Evolutionary conservation across 2,113 vertebrate genomes (phyloP), one percentile per base, ranked within the genome.

Genomic region (Triplophysa siluroides): DNA sequence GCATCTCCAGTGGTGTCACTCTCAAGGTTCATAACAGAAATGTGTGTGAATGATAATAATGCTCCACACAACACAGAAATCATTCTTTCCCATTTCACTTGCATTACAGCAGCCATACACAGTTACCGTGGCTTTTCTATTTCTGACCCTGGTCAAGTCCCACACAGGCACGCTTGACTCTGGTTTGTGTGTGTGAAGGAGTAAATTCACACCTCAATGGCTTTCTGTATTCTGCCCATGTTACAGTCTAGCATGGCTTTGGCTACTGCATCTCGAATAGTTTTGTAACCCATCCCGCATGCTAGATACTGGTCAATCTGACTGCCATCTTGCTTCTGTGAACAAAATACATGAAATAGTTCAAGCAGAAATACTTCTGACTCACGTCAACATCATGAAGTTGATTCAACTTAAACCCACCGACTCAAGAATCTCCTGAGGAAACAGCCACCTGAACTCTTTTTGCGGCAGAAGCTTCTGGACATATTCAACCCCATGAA

Each of bases 301-400:
- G 92, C 94, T 76, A 98, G 91, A 87, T 88, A 98, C 3, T 88
- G 91, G 78, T 99, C 97, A 3, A 96, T 89, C 70, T 89, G 87
- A 19, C 78, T 79, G 0, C 47, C n/a, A 2, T 92, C 82, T 60
- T 92, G 83, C 52, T 54, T 79, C 93, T 85, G 9, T 0, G 64
- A 45, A 8, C 1, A 8, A 38, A 38, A 38, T 38, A 8, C 33
- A 38, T 38, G 1, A 6, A 38, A 38, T 38, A 38, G 33, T 38
- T 38, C 33, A 38, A 38, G 33, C 33, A 38, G 6, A 38, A 8
- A 38, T 38, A 38, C 33, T 38, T 38, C 33, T 26, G 23, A 26
- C 24, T 14, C n/a, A 62, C 26, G 23, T 26, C 23, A 75, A 16
- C 2, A 24, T 12, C 10, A 47, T 24, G 14, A 47, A 16, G n/a